A percentile compares a stretch with the other conserved stretches of the same genome.
These are phyloP conservation scores for Cyphomyrus plagiostoma DNA, from an alignment of 2,113 vertebrate genomes.

Conservation along the genomic window DNA sequence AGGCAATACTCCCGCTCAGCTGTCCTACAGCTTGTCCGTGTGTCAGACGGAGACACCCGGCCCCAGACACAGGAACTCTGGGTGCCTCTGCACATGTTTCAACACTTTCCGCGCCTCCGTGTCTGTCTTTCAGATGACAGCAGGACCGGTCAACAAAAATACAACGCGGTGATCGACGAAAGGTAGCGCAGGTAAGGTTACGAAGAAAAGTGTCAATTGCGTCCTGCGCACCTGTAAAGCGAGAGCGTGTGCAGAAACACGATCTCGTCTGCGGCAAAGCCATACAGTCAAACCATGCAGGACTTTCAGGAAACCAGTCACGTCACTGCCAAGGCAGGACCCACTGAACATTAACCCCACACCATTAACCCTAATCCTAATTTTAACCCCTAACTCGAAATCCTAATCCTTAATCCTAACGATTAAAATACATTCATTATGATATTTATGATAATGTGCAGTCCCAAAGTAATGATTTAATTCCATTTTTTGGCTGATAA, in stretches of 20 bases:
- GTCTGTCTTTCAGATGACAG: conserved; percentile 6
- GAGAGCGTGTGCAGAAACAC: not conserved
- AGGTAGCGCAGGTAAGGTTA: not conserved
- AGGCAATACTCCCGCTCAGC: not conserved
- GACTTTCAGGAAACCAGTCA: not conserved
- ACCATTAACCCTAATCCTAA: not conserved
- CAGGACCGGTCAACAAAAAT: not conserved
- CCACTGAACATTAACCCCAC: not conserved
- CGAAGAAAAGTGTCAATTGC: conserved; percentile 4
- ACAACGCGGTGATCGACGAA: not conserved
- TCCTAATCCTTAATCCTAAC: not conserved
- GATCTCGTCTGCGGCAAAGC: not conserved
- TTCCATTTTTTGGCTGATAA: not conserved
- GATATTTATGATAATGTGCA: not conserved
- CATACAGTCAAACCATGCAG: not conserved
- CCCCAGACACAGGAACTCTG: not conserved
- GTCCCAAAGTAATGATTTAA: not conserved
- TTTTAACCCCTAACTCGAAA: not conserved
- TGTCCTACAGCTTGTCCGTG: not conserved
- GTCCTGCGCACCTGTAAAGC: not conserved
- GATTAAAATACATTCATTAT: not conserved
- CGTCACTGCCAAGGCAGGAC: not conserved
- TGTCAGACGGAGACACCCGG: not conserved
- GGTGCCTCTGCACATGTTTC: not conserved
- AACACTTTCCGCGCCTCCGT: not conserved